A percentile compares a stretch with the other conserved stretches of the same genome.
These are phyloP conservation scores for Saxidomus purpurata DNA, from an alignment of 1,140 invertebrate species.

Conservation along the genomic window DNA sequence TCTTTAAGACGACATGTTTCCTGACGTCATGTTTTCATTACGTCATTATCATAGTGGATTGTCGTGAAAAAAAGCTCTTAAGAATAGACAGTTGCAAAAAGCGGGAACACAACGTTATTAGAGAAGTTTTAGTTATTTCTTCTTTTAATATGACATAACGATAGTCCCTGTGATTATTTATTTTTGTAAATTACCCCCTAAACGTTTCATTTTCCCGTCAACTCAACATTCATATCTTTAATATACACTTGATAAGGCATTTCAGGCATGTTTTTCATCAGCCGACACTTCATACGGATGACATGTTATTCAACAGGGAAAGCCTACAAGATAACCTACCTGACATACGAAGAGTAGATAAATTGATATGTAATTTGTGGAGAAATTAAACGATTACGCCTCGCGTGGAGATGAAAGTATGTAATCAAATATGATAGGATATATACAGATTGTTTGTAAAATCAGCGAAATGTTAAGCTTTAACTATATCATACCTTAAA, in stretches of 20 bases:
- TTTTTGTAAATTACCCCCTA: too few species aligned
- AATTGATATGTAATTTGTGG: constrained; percentile 44
- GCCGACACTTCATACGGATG: constrained; percentile 38
- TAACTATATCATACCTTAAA: background rate
- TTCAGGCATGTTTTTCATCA: constrained; percentile 27
- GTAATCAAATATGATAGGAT: constrained; percentile 4
- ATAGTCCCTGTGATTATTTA: too few species aligned
- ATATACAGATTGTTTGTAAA: constrained; percentile 29
- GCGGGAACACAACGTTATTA: too few species aligned
- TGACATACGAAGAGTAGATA: constrained; percentile 30
- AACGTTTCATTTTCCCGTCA: background rate
- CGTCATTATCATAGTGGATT: too few species aligned
- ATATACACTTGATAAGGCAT: constrained; percentile 37
- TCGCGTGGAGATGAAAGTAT: constrained; percentile 34
- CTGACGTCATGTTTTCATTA: too few species aligned
- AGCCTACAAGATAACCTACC: constrained; percentile 44
- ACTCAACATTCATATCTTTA: background rate
- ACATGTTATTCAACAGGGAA: constrained; percentile 55
- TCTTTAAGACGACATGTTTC: too few species aligned
- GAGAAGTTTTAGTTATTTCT: too few species aligned
- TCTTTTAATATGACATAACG: too few species aligned
- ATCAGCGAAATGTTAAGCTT: constrained; percentile 8
- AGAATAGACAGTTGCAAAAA: too few species aligned
- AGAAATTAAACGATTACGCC: constrained; percentile 47
- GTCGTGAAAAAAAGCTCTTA: too few species aligned